phyloP scores from a whole-genome alignment of 2,888 invertebrate genomes.

The Catocala fraxini region DNA sequence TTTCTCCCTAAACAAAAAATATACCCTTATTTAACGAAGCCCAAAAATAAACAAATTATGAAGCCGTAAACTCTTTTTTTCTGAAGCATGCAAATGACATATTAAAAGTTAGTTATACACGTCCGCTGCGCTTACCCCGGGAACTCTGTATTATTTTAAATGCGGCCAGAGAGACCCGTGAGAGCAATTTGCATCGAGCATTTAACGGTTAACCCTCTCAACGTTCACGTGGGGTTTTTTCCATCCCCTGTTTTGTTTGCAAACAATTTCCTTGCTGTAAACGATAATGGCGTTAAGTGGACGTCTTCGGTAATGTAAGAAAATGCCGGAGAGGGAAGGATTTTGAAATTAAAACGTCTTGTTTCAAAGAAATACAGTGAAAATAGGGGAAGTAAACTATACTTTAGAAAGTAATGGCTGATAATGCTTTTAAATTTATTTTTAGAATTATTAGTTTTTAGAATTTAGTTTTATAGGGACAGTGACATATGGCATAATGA shows the following conservation, averaged over 20 bases:
- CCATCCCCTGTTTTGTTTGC: slow-evolving; percentile 35
- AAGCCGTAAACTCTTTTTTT: slow-evolving; percentile 28
- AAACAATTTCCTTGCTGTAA: slow-evolving; percentile 39
- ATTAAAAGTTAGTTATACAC: slow-evolving; percentile 36
- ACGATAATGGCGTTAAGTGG: slow-evolving; percentile 45
- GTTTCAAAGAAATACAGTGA: background rate
- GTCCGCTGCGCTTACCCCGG: slow-evolving; percentile 15
- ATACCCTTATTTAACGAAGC: background rate
- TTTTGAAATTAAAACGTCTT: slow-evolving; percentile 2
- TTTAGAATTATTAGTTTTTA: no score
- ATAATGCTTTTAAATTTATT: no score
- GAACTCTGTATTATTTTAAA: slow-evolving; percentile 53
- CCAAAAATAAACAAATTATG: slow-evolving; percentile 29
- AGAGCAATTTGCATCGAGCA: slow-evolving; percentile 51
- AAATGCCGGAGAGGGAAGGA: background rate
- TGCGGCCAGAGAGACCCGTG: slow-evolving; percentile 41
- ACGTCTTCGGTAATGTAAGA: slow-evolving; percentile 22
- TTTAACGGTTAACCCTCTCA: slow-evolving; percentile 44
- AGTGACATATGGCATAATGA: no score
- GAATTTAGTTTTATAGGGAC: no score
- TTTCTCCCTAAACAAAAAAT: background rate
- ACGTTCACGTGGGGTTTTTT: slow-evolving; percentile 43
- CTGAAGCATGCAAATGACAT: slow-evolving; percentile 34
- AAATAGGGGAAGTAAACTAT: no score
- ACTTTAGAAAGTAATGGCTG: no score